Evolutionary conservation across 2,888 invertebrate species (phyloP).

Genomic region (Psylliodes chrysocephalus): DNA sequence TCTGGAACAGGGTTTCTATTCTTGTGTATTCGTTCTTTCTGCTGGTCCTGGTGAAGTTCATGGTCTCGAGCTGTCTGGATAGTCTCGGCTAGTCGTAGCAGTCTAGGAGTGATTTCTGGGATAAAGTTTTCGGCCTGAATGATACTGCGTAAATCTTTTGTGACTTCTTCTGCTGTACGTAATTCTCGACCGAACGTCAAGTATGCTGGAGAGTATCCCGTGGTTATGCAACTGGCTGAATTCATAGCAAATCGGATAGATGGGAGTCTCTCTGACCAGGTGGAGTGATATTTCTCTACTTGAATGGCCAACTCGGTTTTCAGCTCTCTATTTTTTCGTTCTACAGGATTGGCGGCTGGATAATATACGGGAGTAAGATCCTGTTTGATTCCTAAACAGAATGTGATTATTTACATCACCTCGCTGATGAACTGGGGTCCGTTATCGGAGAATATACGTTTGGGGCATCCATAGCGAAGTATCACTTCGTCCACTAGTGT

Average conservation of each 20-base stretch:
- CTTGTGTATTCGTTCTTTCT: no score
- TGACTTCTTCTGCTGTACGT: constrained; percentile 39
- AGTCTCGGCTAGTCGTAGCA: constrained; percentile 11
- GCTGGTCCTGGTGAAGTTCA: constrained; percentile 25
- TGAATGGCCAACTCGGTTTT: constrained; percentile 11
- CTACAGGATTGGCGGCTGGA: constrained; percentile 40
- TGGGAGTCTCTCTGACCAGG: constrained; percentile 3
- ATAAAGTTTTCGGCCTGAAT: constrained; percentile 25
- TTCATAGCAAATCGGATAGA: constrained; percentile 46
- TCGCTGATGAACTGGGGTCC: neutral
- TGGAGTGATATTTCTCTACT: constrained; percentile 3
- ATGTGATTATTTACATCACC: constrained; percentile 21
- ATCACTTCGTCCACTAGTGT: constrained; percentile 47
- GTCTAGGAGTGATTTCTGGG: constrained; percentile 24
- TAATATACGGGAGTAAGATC: constrained; percentile 41
- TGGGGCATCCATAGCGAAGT: no score
- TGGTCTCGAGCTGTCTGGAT: constrained; percentile 14
- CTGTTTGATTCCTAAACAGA: constrained; percentile 34
- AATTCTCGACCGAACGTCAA: constrained; percentile 48
- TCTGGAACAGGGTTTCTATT: constrained; percentile 35
- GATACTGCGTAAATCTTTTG: constrained; percentile 28
- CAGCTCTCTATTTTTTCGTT: constrained; percentile 38
- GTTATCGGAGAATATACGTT: neutral
- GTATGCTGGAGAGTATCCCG: constrained; percentile 53
- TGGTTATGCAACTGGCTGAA: constrained; percentile 38